Conservation (phyloP, 2,113 vertebrate genomes). For the Isurus oxyrinchus region DNA sequence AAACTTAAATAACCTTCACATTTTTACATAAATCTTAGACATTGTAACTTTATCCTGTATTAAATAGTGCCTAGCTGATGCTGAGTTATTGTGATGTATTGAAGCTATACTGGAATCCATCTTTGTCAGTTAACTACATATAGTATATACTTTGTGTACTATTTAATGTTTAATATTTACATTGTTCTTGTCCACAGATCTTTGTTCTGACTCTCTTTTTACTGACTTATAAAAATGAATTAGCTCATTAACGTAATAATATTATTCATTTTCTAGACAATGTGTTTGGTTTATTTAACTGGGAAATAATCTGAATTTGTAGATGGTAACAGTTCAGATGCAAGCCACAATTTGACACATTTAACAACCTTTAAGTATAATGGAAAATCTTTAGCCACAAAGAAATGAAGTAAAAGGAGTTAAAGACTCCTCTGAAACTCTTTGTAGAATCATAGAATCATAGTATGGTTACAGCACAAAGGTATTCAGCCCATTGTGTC, state of each 20-base stretch:
- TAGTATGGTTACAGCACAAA: too few relatives aligned
- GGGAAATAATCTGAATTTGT: not conserved
- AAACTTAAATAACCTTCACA: not conserved
- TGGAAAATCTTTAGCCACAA: not conserved
- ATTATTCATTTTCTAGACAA: not conserved
- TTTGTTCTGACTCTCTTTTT: not conserved
- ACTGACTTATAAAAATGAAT: not conserved
- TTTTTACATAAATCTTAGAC: not conserved
- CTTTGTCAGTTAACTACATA: too few relatives aligned
- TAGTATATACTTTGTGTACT: too few relatives aligned
- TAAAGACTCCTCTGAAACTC: not conserved
- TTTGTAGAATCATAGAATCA: too few relatives aligned
- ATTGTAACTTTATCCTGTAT: not conserved
- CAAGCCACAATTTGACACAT: not conserved
- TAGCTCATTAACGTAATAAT: not conserved
- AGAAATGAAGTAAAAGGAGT: not conserved
- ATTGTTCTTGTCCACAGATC: not conserved
- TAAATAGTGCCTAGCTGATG: not conserved
- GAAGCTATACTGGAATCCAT: not conserved
- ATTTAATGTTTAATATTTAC: not conserved
- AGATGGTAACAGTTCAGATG: not conserved
- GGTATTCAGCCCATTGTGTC: too few relatives aligned
- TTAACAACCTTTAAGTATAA: not conserved
- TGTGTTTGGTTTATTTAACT: not conserved
- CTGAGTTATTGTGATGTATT: not conserved